Base-by-base conservation (phyloP, 2,113 vertebrate genomes). In the Miniopterus natalensis region DNA sequence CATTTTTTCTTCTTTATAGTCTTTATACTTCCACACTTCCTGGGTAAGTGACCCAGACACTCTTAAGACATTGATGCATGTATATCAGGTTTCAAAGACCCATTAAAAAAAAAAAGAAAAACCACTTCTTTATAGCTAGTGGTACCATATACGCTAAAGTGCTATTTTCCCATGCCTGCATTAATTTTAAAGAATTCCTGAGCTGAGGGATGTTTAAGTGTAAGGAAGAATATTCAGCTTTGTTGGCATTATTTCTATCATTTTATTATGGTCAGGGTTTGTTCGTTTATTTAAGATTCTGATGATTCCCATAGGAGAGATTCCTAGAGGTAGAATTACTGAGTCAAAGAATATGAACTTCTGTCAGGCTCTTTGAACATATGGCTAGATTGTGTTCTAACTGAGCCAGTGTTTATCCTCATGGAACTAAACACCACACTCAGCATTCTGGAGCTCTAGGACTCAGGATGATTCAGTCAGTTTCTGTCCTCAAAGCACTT, bases 381-480 rank as follows among this genome's bases (percentile, higher is more conserved):
- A 1, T 11, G 68, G 49, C 68, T 21, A 23, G 15, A n/a, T 29
- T 5, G 1, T 74, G 57, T 71, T 55, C 49, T 40, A 2, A 5
- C 51, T 20, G 59, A 49, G 55, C 63, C 12, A 7, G 36, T 1
- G 13, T 36, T 45, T 17, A 1, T 78, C 42, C 45, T 31, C 21
- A 29, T 6, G 53, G 74, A 49, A 20, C 2, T 0, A 3, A 31
- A 11, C 13, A 2, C 42, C 36, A 1, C 1, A 0, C 10, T 21
- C 15, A 14, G 71, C 70, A 2, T 14, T 74, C 15, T 7, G 27
- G 45, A 7, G 25, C 4, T 51, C 63, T 25, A 11, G 36, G 8
- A 20, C 36, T 9, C 4, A 14, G 1, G 51, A 23, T 4, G 40
- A 42, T 1, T 2, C 2, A 0, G 40, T 18, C 63, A 6, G 21